Percentiles rank a stretch among this genome's conserved stretches.
phyloP scores from a whole-genome alignment of 1,140 invertebrate genomes.

The Macrotrachela quadricornifera region DNA sequence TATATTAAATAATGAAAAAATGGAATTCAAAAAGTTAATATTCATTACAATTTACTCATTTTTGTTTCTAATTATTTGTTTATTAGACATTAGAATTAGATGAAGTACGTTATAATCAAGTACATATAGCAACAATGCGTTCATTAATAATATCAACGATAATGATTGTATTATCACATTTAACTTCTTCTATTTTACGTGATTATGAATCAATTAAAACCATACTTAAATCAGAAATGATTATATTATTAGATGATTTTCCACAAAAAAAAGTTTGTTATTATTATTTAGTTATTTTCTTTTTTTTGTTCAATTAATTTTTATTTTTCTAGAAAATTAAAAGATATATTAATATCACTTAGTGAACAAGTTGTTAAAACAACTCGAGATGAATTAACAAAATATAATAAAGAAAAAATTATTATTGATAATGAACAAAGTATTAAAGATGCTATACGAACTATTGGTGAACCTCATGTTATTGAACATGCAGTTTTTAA shows the following conservation, averaged over 20 bases:
- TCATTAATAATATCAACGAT: slow-evolving; percentile 43
- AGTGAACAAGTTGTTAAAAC: slow-evolving; percentile 48
- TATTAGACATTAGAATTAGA: slow-evolving; percentile 51
- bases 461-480: slow-evolving; percentile 36
- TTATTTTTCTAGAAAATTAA: slow-evolving; percentile 15
- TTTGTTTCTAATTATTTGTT: no score
- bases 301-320: no score
- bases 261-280: not conserved
- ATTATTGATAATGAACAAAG: slow-evolving; percentile 20
- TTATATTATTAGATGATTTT: not conserved
- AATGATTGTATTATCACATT: slow-evolving; percentile 41
- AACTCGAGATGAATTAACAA: slow-evolving; percentile 38
- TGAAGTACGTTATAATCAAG: slow-evolving; percentile 43
- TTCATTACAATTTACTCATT: no score
- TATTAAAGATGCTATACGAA: slow-evolving; percentile 44
- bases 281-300: no score
- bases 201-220: slow-evolving; percentile 43
- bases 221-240: slow-evolving; percentile 12
- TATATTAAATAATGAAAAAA: no score
- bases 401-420: slow-evolving; percentile 26
- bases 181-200: slow-evolving; percentile 36
- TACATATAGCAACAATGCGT: slow-evolving; percentile 40
- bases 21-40: no score
- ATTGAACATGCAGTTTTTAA: slow-evolving; percentile 44
- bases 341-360: slow-evolving; percentile 34